Evolutionary conservation across 2,113 vertebrate genomes (phyloP).

Genomic region (Phyllostomus hastatus): DNA sequence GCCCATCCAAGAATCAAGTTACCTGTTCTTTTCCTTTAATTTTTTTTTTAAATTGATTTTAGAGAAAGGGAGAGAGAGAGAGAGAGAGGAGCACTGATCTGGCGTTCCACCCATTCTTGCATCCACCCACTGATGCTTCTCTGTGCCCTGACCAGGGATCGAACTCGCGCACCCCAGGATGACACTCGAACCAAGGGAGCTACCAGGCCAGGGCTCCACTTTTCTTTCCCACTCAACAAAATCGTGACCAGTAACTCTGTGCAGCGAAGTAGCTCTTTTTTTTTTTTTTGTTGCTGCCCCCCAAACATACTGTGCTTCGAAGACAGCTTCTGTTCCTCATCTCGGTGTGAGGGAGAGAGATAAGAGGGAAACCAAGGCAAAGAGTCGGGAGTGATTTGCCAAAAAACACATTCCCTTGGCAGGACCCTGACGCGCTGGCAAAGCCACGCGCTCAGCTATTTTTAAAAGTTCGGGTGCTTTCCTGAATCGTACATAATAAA

Average conservation of each 20-base stretch:
- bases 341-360: neutral
- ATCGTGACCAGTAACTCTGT: neutral
- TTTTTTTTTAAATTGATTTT: no score
- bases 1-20: neutral
- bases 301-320: neutral
- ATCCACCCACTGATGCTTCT: no score
- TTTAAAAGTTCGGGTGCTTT: neutral
- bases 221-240: neutral
- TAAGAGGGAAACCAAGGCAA: conserved; percentile 13
- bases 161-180: no score
- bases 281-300: neutral
- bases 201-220: neutral
- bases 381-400: neutral
- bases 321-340: neutral
- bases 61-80: no score
- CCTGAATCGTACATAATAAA: neutral
- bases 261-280: neutral
- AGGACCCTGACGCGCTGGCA: neutral
- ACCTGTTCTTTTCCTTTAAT: neutral
- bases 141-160: no score
- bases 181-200: no score
- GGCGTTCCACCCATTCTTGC: no score
- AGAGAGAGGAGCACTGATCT: no score
- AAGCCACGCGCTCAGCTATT: neutral
- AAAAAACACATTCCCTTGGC: neutral